phyloP scores from a whole-genome alignment of 2,113 vertebrate genomes.

The Girardinichthys multiradiatus region DNA sequence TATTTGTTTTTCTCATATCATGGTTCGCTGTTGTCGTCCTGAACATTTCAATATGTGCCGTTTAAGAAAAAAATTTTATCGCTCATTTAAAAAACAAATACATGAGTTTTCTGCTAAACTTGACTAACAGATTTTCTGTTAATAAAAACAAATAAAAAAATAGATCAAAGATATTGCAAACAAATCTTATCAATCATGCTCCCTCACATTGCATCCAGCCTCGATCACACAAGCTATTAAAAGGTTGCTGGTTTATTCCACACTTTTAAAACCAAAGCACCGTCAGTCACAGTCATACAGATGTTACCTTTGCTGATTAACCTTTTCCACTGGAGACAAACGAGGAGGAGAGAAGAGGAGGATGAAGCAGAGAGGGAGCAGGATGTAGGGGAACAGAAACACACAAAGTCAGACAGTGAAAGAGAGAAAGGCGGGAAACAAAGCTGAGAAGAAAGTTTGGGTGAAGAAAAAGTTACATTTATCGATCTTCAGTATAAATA shows the following conservation, averaged over 20 bases:
- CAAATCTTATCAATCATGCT: neutral
- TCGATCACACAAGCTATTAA: slow-evolving; percentile 39
- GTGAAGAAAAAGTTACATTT: slow-evolving; percentile 63
- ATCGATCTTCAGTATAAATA: slow-evolving; percentile 52
- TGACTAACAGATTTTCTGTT: neutral
- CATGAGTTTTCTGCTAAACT: neutral
- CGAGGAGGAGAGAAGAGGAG: slow-evolving; percentile 56
- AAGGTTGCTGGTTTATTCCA: slow-evolving; percentile 35
- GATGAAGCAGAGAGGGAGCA: slow-evolving; percentile 42
- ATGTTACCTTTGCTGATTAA: slow-evolving; percentile 73
- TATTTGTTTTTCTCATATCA: neutral
- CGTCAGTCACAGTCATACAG: slow-evolving; percentile 33
- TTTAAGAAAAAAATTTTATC: too few species aligned
- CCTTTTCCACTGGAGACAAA: slow-evolving; percentile 70
- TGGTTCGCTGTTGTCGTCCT: neutral
- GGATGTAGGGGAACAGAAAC: slow-evolving; percentile 32
- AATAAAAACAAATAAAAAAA: neutral
- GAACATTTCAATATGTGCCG: neutral
- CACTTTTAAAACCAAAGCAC: slow-evolving; percentile 44
- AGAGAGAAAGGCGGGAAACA: slow-evolving; percentile 41
- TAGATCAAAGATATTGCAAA: too few species aligned
- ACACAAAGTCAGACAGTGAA: slow-evolving; percentile 57
- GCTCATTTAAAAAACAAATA: too few species aligned
- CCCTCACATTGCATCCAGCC: slow-evolving; percentile 26
- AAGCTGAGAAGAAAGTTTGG: slow-evolving; percentile 41